Evolutionary conservation across 2,888 invertebrate species (phyloP), one percentile per base, ranked within the genome.

Genomic region (Melitaea athalia): DNA sequence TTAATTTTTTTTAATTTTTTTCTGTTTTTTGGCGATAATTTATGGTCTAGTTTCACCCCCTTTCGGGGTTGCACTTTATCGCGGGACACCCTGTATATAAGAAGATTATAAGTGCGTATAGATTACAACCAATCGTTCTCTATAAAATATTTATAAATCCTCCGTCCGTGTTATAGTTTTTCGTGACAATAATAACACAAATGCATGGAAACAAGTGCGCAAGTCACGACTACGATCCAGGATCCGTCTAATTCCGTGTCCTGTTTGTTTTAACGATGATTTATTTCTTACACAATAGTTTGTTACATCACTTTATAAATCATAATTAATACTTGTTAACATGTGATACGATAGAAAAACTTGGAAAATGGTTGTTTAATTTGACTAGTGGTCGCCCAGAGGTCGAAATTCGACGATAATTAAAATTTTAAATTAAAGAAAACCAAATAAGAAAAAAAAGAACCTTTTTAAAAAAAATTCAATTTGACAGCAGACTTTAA

Each of bases 221-320:
- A 31, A 73, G 70, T 75, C 74, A 73, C 73, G 71, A 74, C 53
- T 63, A 11, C 49, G 69, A 71, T 68, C 73, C 75, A 68, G 74
- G 73, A 73, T 72, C 59, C 71, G 61, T 61, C 43, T 66, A 43
- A 68, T 71, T 67, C 68, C 65, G 65, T 63, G 68, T 68, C 43
- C 52, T 60, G 52, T 63, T 64, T 65, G 63, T 59, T 66, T 71
- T 67, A 63, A 70, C 59, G 68, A 70, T 52, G 67, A 63, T 64
- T 62, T 42, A 47, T 61, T 61, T 60, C 47, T 8, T 33, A 45
- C 33, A 31, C 55, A 60, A 42, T 65, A n/a, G 15, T 38, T 17
- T 15, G n/a, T 59, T 49, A 7, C 47, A 59, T 52, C 52, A 49
- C n/a, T 49, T 11, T 12, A 45, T 45, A 0, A 12, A 45, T 14